Base-by-base conservation (phyloP, 2,888 invertebrate species). In the Trilocha varians region DNA sequence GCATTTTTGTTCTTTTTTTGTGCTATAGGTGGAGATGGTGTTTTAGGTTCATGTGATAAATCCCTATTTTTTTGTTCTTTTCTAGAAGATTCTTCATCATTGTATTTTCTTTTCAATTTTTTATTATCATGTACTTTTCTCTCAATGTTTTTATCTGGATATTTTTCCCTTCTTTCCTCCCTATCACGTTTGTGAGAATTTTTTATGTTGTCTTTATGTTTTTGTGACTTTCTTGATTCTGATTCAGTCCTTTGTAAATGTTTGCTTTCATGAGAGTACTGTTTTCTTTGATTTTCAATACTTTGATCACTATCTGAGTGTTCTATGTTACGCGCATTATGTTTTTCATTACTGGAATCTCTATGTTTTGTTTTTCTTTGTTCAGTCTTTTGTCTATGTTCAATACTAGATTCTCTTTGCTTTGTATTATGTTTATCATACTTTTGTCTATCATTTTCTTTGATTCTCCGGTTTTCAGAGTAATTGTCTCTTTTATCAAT, bases 11-110 rank as follows among this genome's bases (percentile, higher is more conserved):
- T 39, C 42, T 54, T 51, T 44, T 57, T 51, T 17, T 51, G 42
- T 38, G 42, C 34, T 34, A 48, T 46, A 17, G 59, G 60, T 38
- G n/a, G n/a, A n/a, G 63, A 51, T 8, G 64, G 62, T 38, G 64
- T 65, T 44, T 47, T 48, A 8, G 54, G 44, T n/a, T 47, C 48
- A 33, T 11, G 3, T 14, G 40, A 34, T 46, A 38, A 13, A 25
- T 9, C 38, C 37, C 45, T 35, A 40, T 41, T 36, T 44, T 43
- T 38, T 49, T 45, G 16, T 40, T 32, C 38, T 36, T 36, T 36
- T 18, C 39, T 40, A 36, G 45, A 41, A 50, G 49, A 40, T 46
- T 38, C 44, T 42, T 49, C 5, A 47, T n/a, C n/a, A n/a, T n/a
- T n/a, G n/a, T 41, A 14, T 6, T 16, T 16, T 36, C 17, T 36